Percentiles rank a stretch among this genome's conserved stretches.
phyloP scores from a whole-genome alignment of 1,140 invertebrate species.

The Pomacea maculata region DNA sequence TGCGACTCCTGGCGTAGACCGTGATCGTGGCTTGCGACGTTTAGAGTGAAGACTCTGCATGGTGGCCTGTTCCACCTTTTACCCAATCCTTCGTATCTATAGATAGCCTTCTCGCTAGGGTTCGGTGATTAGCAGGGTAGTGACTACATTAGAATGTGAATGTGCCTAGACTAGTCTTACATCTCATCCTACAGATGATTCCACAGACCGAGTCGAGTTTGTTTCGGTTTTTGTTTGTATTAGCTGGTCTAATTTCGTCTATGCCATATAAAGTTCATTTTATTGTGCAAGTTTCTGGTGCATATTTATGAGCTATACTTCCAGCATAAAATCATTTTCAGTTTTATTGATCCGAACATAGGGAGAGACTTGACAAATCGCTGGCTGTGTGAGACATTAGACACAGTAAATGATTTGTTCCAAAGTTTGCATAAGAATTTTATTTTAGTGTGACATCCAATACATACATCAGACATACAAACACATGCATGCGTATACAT shows the following conservation, averaged over 20 bases:
- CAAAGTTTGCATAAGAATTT: background rate
- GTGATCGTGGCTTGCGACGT: no score
- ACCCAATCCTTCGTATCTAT: no score
- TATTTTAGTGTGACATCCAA: background rate
- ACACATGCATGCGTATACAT: background rate
- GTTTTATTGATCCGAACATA: background rate
- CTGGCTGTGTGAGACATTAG: background rate
- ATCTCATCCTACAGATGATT: no score
- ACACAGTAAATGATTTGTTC: background rate
- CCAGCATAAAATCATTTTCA: background rate
- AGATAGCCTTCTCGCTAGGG: no score
- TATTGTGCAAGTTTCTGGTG: background rate
- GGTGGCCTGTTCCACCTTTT: no score
- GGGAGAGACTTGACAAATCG: background rate
- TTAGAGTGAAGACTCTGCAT: no score
- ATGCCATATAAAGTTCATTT: background rate
- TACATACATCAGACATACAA: background rate
- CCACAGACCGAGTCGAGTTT: no score
- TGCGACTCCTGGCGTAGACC: background rate
- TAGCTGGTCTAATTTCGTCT: no score
- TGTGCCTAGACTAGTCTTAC: no score
- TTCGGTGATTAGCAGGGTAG: no score
- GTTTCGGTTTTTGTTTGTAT: no score
- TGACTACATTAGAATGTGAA: no score
- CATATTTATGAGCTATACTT: background rate